These are phyloP conservation scores for Muscina levida DNA, from an alignment of 2,888 invertebrate species.

Conservation along the genomic window DNA sequence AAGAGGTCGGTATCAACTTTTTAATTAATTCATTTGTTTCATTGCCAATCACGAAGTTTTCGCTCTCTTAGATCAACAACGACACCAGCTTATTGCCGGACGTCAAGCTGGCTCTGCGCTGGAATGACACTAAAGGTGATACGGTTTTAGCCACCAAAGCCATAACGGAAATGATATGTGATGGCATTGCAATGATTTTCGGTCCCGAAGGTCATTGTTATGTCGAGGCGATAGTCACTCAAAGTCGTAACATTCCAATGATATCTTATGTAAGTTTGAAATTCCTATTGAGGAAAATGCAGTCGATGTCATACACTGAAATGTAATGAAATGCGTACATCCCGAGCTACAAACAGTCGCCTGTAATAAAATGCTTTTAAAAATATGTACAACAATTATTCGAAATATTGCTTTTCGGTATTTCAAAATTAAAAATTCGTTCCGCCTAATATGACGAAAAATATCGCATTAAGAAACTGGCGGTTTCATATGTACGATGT, in stretches of 20 bases:
- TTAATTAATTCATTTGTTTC: background rate
- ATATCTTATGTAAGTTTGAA: conserved; percentile 96
- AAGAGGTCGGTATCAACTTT: conserved; percentile 86
- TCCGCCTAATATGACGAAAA: no score
- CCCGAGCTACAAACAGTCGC: no score
- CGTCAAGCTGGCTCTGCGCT: conserved; percentile 86
- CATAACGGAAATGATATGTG: conserved; percentile 94
- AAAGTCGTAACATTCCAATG: conserved; percentile 97
- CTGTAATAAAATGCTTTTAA: no score
- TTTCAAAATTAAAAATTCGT: no score
- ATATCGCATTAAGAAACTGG: no score
- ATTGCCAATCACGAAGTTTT: no score
- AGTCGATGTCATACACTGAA: no score
- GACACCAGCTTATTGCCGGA: conserved; percentile 86
- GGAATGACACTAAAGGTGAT: conserved; percentile 93
- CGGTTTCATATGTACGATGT: no score
- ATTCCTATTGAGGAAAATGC: no score
- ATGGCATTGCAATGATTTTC: conserved; percentile 94
- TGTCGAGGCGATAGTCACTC: conserved; percentile 96
- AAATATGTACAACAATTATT: no score
- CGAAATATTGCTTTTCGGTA: no score
- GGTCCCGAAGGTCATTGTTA: conserved; percentile 97
- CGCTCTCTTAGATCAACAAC: conserved; percentile 85
- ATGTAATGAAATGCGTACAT: no score
- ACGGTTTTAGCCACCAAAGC: conserved; percentile 90